Evolutionary conservation across 2,888 invertebrate genomes (phyloP), one percentile per base, ranked within the genome.

Genomic region (Tetropium fuscum): DNA sequence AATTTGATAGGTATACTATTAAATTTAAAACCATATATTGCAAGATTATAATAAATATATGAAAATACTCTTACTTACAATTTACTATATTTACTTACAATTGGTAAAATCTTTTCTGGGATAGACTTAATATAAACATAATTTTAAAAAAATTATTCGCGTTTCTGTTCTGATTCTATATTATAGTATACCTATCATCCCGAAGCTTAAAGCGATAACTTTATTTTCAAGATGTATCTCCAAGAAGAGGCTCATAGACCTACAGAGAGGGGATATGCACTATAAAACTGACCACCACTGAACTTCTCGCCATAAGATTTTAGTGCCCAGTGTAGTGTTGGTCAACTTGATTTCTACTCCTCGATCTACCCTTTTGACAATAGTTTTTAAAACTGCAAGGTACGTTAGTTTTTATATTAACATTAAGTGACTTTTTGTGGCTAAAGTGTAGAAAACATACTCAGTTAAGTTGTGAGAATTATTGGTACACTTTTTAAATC

Each of bases 271-370:
- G 69, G 68, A 61, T 58, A 63, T 49, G 64, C 61, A 49, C 68
- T 74, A 74, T 74, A 74, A 70, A 74, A 66, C 63, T 58, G 65
- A 63, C 64, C 69, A 64, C 69, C 68, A 70, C 67, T 64, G 64
- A 53, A 60, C 27, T 66, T 66, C 70, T 63, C 64, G 60, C 53
- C 66, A 64, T 62, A 59, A 64, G 60, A 66, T 65, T 63, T 59
- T 58, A 69, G 74, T 74, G 70, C 58, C 68, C 69, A 66, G 70
- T 71, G 73, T 64, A 64, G 71, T 71, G 72, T 65, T 63, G 60
- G 58, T 59, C 64, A 57, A 49, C 47, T 45, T 57, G 49, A 25
- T 40, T 40, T 10, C 40, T 51, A 18, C 6, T 40, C 40, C n/a
- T 40, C 51, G 25, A 51, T 13, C 13, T 51, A 22, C 11, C 34